Percentiles rank a stretch among this genome's conserved stretches.
Conservation (phyloP, 2,113 vertebrate species). For the Prinia subflava region DNA sequence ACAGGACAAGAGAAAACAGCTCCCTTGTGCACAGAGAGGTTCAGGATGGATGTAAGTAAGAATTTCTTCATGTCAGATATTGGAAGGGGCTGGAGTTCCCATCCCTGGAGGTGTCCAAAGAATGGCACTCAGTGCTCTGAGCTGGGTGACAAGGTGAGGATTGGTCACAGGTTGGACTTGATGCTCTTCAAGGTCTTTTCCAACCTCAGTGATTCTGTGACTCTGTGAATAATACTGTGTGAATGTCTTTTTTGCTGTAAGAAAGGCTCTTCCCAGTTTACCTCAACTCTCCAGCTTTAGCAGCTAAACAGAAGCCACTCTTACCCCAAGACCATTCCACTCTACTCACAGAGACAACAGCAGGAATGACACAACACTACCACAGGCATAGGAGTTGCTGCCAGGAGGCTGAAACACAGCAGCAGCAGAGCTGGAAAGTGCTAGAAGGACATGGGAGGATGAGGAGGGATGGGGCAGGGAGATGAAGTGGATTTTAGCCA, state of each 20-base stretch:
- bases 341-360: not conserved
- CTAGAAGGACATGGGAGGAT: not conserved
- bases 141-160: not conserved
- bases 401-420: not conserved
- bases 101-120: not conserved
- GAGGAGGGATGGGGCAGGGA: not conserved
- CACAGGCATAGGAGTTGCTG: not conserved
- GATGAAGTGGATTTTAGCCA: not conserved
- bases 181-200: not conserved
- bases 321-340: not conserved
- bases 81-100: not conserved
- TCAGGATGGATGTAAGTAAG: not conserved
- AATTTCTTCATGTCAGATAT: not conserved
- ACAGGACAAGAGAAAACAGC: not conserved
- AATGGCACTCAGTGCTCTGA: not conserved
- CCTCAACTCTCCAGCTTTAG: not conserved
- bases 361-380: not conserved
- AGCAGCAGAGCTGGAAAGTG: accelerated
- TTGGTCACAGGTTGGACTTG: not conserved
- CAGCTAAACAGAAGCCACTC: not conserved
- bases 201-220: not conserved
- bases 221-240: not conserved
- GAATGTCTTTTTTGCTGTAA: not conserved
- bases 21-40: not conserved
- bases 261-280: not conserved